Evolutionary conservation across 2,113 vertebrate species (phyloP).

Genomic region (Tor tambroides): DNA sequence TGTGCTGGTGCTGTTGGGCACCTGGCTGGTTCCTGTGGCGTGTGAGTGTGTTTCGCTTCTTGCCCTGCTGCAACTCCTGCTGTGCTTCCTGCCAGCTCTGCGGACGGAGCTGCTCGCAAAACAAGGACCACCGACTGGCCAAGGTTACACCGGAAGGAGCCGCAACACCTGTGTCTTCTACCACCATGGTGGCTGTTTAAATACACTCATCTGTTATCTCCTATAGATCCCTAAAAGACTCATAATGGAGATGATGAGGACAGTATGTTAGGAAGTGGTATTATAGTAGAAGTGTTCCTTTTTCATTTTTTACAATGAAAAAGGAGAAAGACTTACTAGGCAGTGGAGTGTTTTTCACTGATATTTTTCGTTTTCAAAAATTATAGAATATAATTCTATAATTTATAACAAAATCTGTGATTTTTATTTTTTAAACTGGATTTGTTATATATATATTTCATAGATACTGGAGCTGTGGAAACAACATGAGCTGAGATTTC

Average conservation of each 20-base stretch:
- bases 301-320: not conserved
- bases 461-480: not conserved
- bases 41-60: slow-evolving; percentile 69
- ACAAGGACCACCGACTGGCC: slow-evolving; percentile 71
- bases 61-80: slow-evolving; percentile 75
- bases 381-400: not conserved
- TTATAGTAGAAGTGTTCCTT: not conserved
- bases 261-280: not conserved
- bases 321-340: too few species aligned
- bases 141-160: slow-evolving; percentile 77
- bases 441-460: not conserved
- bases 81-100: slow-evolving; percentile 78
- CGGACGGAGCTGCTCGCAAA: slow-evolving; percentile 67
- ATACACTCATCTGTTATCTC: not conserved
- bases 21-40: slow-evolving; percentile 79
- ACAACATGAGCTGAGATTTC: not conserved
- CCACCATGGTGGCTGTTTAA: slow-evolving; percentile 65
- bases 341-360: not conserved
- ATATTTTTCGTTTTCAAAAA: not conserved
- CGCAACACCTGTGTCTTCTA: slow-evolving; percentile 22
- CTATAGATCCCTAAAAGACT: not conserved
- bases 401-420: not conserved
- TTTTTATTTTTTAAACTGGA: not conserved
- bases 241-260: not conserved
- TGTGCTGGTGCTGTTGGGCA: slow-evolving; percentile 84